Conservation (phyloP, 1,140 invertebrate species). For the Aphidius ervi region DNA sequence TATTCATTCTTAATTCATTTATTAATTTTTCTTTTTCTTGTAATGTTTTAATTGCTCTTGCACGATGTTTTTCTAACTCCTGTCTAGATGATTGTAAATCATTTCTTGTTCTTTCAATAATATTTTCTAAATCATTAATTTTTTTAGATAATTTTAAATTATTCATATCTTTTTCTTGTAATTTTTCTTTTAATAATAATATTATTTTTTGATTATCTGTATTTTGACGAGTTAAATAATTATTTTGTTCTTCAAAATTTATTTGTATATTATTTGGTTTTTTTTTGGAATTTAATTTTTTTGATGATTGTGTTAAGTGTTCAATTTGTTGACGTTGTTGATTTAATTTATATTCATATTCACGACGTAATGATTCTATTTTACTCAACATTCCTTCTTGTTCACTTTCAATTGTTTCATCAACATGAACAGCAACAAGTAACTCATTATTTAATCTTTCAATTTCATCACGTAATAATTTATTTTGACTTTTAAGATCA, state of each 20-base stretch:
- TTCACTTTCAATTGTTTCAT: constrained; percentile 53
- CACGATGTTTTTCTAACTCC: constrained; percentile 68
- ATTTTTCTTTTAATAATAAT: constrained; percentile 37
- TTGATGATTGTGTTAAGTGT: constrained; percentile 19
- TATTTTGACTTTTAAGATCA: constrained; percentile 34
- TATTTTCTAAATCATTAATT: constrained; percentile 48
- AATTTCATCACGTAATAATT: constrained; percentile 57
- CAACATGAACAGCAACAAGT: constrained; percentile 52
- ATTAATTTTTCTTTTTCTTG: constrained; percentile 76
- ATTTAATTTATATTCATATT: constrained; percentile 22
- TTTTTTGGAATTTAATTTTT: constrained; percentile 15
- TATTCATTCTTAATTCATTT: constrained; percentile 56
- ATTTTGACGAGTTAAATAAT: constrained; percentile 35
- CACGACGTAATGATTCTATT: constrained; percentile 13
- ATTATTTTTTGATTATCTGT: constrained; percentile 45
- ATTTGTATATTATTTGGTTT: constrained; percentile 27
- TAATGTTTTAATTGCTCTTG: constrained; percentile 68
- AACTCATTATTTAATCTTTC: constrained; percentile 58
- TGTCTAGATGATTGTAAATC: constrained; percentile 57
- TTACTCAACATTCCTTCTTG: constrained; percentile 17
- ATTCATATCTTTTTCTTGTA: constrained; percentile 41
- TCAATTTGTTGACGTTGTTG: constrained; percentile 25
- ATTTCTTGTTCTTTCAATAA: constrained; percentile 57
- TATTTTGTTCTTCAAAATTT: constrained; percentile 36
- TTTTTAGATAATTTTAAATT: constrained; percentile 36